Evolutionary conservation across 2,113 vertebrate species (phyloP).

Genomic region (Sapajus apella): DNA sequence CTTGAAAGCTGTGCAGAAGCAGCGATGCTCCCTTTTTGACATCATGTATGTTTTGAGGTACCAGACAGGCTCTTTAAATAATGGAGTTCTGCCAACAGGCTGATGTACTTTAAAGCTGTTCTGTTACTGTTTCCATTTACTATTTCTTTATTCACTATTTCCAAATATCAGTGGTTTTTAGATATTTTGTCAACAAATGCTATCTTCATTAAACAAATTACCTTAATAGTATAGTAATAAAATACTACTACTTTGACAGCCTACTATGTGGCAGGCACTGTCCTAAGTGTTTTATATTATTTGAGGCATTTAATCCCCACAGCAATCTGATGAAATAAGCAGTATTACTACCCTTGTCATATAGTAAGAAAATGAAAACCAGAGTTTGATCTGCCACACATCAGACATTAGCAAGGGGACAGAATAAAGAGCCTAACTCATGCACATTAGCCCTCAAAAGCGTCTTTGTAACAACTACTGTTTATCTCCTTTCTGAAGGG

Average conservation of each 20-base stretch:
- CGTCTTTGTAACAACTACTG: background rate
- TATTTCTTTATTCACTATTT: background rate
- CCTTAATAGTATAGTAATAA: background rate
- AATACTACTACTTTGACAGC: background rate
- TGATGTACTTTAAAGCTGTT: background rate
- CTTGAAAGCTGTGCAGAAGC: background rate
- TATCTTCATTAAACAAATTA: background rate
- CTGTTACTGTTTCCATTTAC: background rate
- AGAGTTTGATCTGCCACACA: background rate
- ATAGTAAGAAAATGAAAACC: background rate
- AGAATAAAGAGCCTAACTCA: background rate
- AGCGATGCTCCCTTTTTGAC: background rate
- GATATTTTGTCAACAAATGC: conserved; percentile 5
- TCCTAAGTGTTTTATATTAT: background rate
- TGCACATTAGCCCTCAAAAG: background rate
- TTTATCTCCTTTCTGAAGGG: background rate
- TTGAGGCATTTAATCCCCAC: background rate
- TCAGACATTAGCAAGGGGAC: background rate
- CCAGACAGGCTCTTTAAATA: background rate
- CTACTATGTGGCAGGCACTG: background rate
- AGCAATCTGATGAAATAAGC: background rate
- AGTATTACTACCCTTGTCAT: background rate
- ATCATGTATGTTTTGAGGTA: background rate
- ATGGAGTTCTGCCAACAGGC: background rate
- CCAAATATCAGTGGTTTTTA: background rate